Evolutionary conservation across 2,797 vertebrate species (phyloP), one percentile per base, ranked within the genome.

Genomic region (Paratrypauchen microcephalus): DNA sequence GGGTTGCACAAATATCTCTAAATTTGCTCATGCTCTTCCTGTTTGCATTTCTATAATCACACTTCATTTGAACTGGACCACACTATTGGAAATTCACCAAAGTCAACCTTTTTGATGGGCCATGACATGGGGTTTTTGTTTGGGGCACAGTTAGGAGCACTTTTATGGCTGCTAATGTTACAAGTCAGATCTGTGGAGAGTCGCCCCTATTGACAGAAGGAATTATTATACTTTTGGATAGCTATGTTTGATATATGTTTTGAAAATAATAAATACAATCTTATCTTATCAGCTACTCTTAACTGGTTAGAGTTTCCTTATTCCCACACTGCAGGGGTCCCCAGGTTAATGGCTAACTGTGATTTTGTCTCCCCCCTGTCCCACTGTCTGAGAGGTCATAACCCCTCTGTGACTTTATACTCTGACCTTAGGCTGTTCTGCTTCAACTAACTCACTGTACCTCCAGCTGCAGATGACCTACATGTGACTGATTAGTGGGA

Each of bases 81-180:
- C 41, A 61, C 59, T 21, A 1, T 19, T 61, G 59, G 59, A 61
- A 41, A n/a, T 41, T 12, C 26, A 61, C 59, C 59, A 61, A 41
- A 61, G 16, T 23, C 59, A 61, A 16, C 59, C n/a, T 23, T 12
- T 32, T 60, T 60, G 58, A 32, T 32, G 58, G 18, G 18, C 23
- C 36, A 19, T 32, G 58, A 1, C 36, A 19, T 32, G 58, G 3
- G 30, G 18, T 60, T 21, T 5, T 23, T 45, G 11, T 23, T 62
- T 13, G 8, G 30, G 19, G 36, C 28, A 32, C 7, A 32, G 12
- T 23, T 5, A 54, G n/a, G 9, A 7, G 19, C 55, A 15, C 55
- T 28, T 57, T 57, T 57, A 28, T 18, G 7, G 8, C 8, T 9
- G 0, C 1, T 36, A 36, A 36, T 7, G 32, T 9, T 36, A 9